phyloP scores from a whole-genome alignment of 2,888 invertebrate genomes.

The Drosophila greeni region DNA sequence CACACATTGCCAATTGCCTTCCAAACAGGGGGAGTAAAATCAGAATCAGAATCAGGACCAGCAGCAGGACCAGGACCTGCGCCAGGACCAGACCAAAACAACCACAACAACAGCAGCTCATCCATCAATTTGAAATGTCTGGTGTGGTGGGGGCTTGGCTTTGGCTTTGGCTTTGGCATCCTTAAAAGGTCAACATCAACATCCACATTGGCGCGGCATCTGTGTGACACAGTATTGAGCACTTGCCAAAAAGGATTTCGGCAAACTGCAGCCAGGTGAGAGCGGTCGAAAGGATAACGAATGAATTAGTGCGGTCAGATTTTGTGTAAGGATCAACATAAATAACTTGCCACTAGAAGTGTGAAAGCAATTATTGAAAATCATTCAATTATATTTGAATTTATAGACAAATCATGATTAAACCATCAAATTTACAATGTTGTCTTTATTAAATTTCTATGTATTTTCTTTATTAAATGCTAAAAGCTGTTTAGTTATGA shows the following conservation, averaged over 20 bases:
- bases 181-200: conserved; percentile 58
- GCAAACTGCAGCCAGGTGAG: conserved; percentile 38
- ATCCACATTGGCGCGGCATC: conserved; percentile 21
- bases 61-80: neutral
- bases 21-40: conserved; percentile 5
- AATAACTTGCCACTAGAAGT: neutral
- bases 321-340: neutral
- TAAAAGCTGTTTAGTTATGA: neutral
- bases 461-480: neutral
- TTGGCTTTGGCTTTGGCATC: conserved; percentile 34
- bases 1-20: conserved; percentile 26
- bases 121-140: conserved; percentile 56
- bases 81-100: conserved; percentile 10
- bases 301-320: conserved; percentile 21
- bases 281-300: conserved; percentile 6
- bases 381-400: too few species aligned
- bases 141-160: neutral
- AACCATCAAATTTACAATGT: neutral
- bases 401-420: too few species aligned
- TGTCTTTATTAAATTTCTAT: neutral
- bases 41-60: conserved; percentile 12
- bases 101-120: conserved; percentile 30
- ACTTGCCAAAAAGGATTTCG: conserved; percentile 26
- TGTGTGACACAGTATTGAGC: conserved; percentile 26
- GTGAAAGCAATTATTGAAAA: neutral